Evolutionary conservation across 1,140 invertebrate species (phyloP).

Genomic region (Coptotermes formosanus): DNA sequence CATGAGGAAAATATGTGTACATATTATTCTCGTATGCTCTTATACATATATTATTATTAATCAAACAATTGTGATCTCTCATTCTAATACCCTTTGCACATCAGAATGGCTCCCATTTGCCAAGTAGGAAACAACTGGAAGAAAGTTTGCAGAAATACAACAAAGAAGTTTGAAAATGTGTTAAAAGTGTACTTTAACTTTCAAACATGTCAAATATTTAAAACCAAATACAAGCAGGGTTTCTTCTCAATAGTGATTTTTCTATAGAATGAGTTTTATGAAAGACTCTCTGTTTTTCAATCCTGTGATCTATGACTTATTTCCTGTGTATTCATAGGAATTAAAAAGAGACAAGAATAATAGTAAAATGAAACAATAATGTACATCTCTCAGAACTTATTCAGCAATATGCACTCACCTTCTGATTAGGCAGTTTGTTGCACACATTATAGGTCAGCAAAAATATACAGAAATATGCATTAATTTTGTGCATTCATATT

Average conservation of each 20-base stretch:
- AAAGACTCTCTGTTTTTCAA: not conserved
- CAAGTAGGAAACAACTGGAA: not conserved
- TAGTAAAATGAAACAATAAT: not conserved
- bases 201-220: not conserved
- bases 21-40: not conserved
- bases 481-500: not conserved
- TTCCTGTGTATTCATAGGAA: not conserved
- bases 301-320: slow-evolving; percentile 5
- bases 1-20: not conserved
- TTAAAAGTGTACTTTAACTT: not conserved
- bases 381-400: slow-evolving; percentile 4
- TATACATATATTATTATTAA: slow-evolving; percentile 18
- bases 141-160: not conserved
- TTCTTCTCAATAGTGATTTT: not conserved
- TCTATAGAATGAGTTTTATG: not conserved
- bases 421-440: not conserved
- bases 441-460: not conserved
- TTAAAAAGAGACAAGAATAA: not conserved
- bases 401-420: not conserved
- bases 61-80: slow-evolving; percentile 16
- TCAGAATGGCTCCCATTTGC: not conserved
- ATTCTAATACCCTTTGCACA: not conserved
- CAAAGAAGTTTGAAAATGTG: not conserved
- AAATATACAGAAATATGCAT: not conserved
- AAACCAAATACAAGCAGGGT: slow-evolving; percentile 1